Base-by-base conservation (phyloP, 64 coral and sea anemone species). In the Astreopora myriophthalma region DNA sequence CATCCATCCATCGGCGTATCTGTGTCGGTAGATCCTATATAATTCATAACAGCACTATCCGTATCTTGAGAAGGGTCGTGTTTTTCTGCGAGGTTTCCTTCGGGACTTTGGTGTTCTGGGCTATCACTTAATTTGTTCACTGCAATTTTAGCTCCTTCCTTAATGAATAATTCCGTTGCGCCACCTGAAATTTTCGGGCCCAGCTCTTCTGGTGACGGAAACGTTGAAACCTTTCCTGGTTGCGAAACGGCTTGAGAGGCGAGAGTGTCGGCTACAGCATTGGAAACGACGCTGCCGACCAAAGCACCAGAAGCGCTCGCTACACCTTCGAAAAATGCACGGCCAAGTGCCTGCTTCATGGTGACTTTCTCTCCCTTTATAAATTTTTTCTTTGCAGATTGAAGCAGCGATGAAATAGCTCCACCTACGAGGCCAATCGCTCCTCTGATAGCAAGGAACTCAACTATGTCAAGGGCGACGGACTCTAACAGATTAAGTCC, bases 281-380 rank as follows among this genome's bases (percentile, higher is more conserved):
- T 55, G 12, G 49, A 9, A 55, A 94, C 92, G 4, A 27, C 44
- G 6, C 74, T 22, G 0, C 61, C 85, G 39, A 30, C 13, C 14
- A 62, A 5, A 10, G 63, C 48, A 35, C 65, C 76, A 0, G 22
- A 10, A 20, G 39, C 63, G 10, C 73, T 85, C n/a, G 69, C 68
- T 17, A 36, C 0, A 27, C 19, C 25, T 23, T 48, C 55, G 82
- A 14, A 34, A 32, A 13, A 8, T 19, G 85, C 86, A 51, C 73
- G 74, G 5, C 25, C 35, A 1, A 82, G 0, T 9, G 49, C 74
- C 32, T 94, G 73, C 20, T 74, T 80, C 27, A 36, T 1, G 16
- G 92, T 35, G 25, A 94, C 16, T 8, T 89, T 29, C 20, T 94
- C 75, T 33, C 75, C 86, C 35, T 79, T 51, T 0, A 94, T 75